These are phyloP conservation scores for Lepilemur septentrionalis DNA, from an alignment of 2,797 vertebrate genomes.

Conservation along the genomic window DNA sequence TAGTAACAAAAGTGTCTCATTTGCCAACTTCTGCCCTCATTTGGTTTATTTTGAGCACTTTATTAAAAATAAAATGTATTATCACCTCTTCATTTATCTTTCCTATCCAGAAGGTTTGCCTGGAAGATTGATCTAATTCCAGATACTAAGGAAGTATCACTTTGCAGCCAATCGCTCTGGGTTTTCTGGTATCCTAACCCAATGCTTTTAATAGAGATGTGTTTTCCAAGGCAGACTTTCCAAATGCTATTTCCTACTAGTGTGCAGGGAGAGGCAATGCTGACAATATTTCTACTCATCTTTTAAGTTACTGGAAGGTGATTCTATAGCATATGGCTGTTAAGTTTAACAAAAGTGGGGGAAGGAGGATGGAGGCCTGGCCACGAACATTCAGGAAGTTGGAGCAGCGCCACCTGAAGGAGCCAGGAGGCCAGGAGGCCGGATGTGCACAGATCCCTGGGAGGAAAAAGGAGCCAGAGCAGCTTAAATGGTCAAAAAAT, in stretches of 20 bases:
- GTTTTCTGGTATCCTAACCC: neutral
- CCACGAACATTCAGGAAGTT: neutral
- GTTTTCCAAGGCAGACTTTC: neutral
- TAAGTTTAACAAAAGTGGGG: neutral
- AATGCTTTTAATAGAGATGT: neutral
- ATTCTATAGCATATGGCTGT: neutral
- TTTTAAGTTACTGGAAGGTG: constrained; percentile 14
- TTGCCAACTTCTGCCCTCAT: neutral
- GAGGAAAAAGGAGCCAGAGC: neutral
- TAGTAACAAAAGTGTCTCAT: neutral
- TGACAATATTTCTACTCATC: neutral
- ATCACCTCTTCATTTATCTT: constrained; percentile 47
- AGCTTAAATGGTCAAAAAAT: constrained; percentile 54
- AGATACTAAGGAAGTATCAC: neutral
- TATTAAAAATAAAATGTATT: neutral
- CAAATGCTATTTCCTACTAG: neutral
- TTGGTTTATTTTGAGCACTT: constrained; percentile 25
- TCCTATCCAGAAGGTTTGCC: neutral
- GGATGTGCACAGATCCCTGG: neutral
- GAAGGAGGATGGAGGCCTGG: neutral
- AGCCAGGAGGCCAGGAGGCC: constrained; percentile 3
- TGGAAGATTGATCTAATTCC: neutral
- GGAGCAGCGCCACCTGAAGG: constrained; percentile 41
- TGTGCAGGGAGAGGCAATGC: neutral
- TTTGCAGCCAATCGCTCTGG: neutral